Conservation (phyloP, 2,113 vertebrate species). For the Apus apus region DNA sequence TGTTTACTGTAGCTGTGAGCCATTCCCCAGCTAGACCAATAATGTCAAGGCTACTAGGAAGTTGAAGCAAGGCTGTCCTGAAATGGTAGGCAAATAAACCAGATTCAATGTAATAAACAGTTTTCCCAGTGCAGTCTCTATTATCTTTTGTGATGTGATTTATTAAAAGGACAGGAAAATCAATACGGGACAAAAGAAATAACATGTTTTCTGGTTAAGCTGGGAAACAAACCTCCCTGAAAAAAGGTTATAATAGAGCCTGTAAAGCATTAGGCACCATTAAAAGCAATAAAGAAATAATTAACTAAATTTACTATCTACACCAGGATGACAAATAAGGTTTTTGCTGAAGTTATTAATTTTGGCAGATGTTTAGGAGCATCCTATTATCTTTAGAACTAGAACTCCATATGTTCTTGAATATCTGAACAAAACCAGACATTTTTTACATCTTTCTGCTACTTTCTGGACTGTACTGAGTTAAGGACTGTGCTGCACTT, state of each 20-base stretch:
- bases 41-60: slow-evolving; percentile 76
- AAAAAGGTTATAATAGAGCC: neutral
- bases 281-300: neutral
- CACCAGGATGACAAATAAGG: neutral
- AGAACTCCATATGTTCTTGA: neutral
- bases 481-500: neutral
- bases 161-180: neutral
- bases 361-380: neutral
- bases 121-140: neutral
- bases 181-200: neutral
- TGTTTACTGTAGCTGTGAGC: slow-evolving; percentile 75
- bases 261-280: neutral
- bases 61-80: slow-evolving; percentile 74
- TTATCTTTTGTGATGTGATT: neutral
- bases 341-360: neutral
- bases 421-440: neutral
- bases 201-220: neutral
- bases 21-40: slow-evolving; percentile 71
- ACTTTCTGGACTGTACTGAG: neutral
- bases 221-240: neutral
- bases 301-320: neutral
- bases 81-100: neutral
- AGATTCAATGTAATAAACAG: neutral
- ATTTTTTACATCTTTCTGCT: neutral
- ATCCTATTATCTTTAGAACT: neutral